Evolutionary conservation across 2,113 vertebrate genomes (phyloP).

Genomic region (Actenoides hombroni): DNA sequence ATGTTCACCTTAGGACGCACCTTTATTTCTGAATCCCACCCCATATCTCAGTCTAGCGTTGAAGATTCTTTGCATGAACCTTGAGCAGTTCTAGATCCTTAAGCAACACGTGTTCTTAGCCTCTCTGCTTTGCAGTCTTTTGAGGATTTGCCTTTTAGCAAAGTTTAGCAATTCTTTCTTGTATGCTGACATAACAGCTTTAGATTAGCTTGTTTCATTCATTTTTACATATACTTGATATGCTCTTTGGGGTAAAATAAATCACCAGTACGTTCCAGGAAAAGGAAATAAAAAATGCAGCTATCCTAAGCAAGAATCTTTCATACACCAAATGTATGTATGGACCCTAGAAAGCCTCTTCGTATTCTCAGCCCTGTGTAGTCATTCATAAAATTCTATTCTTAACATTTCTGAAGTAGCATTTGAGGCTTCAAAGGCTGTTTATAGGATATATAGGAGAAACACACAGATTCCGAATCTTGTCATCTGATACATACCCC

Average conservation of each 20-base stretch:
- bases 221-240: neutral
- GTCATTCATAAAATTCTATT: neutral
- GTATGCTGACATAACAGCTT: neutral
- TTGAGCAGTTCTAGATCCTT: neutral
- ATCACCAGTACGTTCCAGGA: neutral
- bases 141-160: neutral
- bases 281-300: neutral
- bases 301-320: neutral
- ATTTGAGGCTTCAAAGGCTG: neutral
- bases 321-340: neutral
- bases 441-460: neutral
- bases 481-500: neutral
- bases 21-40: neutral
- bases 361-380: neutral
- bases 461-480: neutral
- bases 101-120: neutral
- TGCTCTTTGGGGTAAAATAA: neutral
- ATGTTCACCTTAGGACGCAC: neutral
- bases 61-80: neutral
- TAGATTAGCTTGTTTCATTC: neutral
- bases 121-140: neutral
- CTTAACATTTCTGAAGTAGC: neutral
- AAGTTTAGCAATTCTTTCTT: neutral
- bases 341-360: neutral
- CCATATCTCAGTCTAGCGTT: neutral